phyloP scores from a whole-genome alignment of 1,140 invertebrate genomes.

The Berghia stephanieae region DNA sequence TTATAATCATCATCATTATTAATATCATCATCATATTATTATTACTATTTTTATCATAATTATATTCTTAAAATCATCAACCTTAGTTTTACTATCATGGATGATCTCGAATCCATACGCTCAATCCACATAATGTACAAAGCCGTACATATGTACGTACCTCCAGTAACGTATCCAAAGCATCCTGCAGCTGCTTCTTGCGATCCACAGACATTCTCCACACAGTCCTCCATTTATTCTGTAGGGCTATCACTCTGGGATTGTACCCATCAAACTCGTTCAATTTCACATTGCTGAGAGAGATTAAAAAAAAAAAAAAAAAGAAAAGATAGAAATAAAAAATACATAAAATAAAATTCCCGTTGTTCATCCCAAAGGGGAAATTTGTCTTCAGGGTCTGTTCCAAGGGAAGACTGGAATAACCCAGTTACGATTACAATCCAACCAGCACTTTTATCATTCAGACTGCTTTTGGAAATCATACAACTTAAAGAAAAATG shows the following conservation, averaged over 20 bases:
- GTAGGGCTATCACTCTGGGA: constrained; percentile 79
- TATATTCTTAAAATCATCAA: neutral
- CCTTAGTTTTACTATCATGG: neutral
- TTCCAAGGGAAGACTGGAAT: no score
- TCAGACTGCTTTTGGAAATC: no score
- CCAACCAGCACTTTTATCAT: no score
- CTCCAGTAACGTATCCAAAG: constrained; percentile 89
- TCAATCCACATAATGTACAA: neutral
- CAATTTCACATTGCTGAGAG: constrained; percentile 55
- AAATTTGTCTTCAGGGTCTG: no score
- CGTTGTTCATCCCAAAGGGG: no score
- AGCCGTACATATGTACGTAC: constrained; percentile 39
- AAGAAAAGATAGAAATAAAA: neutral
- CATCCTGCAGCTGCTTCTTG: constrained; percentile 91
- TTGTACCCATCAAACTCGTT: constrained; percentile 63
- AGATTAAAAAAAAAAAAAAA: neutral
- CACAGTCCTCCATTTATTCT: constrained; percentile 95
- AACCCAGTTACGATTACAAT: no score
- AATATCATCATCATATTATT: no score
- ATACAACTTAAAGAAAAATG: no score
- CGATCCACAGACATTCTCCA: constrained; percentile 97
- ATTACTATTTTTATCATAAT: no score
- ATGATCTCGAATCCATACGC: neutral
- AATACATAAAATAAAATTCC: neutral
- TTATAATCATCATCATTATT: no score